Base-by-base conservation (phyloP, 2,113 vertebrate genomes). In the Epinephelus fuscoguttatus region DNA sequence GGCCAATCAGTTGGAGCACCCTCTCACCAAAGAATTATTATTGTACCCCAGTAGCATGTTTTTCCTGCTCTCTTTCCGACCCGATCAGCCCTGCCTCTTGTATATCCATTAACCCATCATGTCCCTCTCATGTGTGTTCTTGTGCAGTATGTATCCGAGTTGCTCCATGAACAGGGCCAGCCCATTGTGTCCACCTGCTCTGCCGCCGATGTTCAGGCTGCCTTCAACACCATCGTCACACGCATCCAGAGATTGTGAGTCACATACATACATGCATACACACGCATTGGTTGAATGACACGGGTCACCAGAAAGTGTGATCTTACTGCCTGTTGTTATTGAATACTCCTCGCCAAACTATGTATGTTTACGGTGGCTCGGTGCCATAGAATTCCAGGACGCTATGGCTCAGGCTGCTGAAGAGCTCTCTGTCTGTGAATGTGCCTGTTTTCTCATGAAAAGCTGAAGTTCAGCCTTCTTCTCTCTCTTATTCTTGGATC, bases 191-290 rank as follows among this genome's bases (percentile, higher is more conserved):
- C 94, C 76, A 96, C 95, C 30, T 96, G 95, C 91, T 96, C 95
- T 13, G 80, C 93, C 23, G 95, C 94, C 4, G 95, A 96, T 50
- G 93, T 96, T 66, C 95, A 96, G 78, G 95, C 95, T 37, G 95
- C 95, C 82, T 95, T 96, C 91, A 96, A 95, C 92, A 96, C 95
- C 84, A 95, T 96, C 73, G 94, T 96, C 14, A 96, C 95, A 17
- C 94, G 95, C 77, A 96, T 96, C 83, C 95, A 96, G 93, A 95
- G 95, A 95, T 96, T 96, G 95, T 96, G 88, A 95, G 95, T 94
- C 27, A 4, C 71, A 42, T 61, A 23, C 87, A 15, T 1, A 21
- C 60, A 37, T 37, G 33, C 33, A 40, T 13, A 37, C 52, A 50
- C 2, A 79, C 2, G 6, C 72, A 33, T 15, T 17, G 52, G 30